Base-by-base conservation (phyloP, 2,113 vertebrate species). In the Beaufortia kweichowensis region DNA sequence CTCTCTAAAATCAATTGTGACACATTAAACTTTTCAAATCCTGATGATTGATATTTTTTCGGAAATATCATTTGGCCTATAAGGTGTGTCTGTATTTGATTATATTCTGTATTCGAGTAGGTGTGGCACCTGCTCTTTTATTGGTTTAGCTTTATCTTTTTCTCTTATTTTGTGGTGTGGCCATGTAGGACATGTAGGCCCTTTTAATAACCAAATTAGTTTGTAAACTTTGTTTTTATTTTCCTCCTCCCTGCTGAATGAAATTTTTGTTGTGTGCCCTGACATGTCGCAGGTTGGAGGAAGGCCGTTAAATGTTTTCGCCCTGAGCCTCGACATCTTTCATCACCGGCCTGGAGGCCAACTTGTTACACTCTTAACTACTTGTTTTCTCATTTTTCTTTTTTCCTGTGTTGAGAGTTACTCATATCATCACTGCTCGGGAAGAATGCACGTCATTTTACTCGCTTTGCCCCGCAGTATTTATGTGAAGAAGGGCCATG, bases 291-390 rank as follows among this genome's bases (percentile, higher is more conserved):
- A 86, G 77, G 76, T 83, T 83, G 72, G 79, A 74, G 86, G 80
- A 82, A 72, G 72, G 23, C 24, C 76, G 89, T 90, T 91, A 87
- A 90, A 86, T 86, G 91, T 90, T 66, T 61, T 48, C 63, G 31
- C 86, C 69, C 65, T 84, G 81, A 83, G 75, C 78, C 69, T 69
- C 83, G 80, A 82, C 86, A 82, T 91, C 90, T 89, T 90, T 90
- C 83, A 86, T 81, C 84, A 72, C 86, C 82, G 82, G 87, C 90
- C 89, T 87, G 79, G 82, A 86, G 89, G 90, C 89, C 87, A 88
- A 86, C 88, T 89, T 89, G 90, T 90, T 90, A 88, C 83, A 88
- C 84, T 86, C 87, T 88, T 91, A 89, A 86, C 86, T 87, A 86
- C 88, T 87, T 91, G 86, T 93, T 90, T 90, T 92, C 83, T 85